Evolutionary conservation across 2,797 vertebrate genomes (phyloP).

Genomic region (Salarias fasciatus): DNA sequence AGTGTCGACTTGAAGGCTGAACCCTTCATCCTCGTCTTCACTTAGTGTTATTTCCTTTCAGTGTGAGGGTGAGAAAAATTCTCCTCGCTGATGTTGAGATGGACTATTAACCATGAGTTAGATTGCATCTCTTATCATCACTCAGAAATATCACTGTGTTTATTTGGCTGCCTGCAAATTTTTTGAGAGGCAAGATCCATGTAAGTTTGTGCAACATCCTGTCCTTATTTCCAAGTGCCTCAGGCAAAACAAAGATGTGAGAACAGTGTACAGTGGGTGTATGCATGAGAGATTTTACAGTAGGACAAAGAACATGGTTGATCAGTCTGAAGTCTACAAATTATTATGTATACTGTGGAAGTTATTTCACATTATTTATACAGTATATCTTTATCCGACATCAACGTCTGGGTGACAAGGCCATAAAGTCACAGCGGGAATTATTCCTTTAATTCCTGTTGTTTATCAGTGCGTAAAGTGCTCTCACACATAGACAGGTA

Average conservation of each 20-base stretch:
- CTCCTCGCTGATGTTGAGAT: background rate
- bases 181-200: background rate
- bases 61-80: background rate
- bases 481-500: no score
- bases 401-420: background rate
- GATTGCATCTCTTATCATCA: background rate
- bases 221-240: slow-evolving; percentile 18
- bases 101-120: background rate
- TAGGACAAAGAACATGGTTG: background rate
- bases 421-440: no score
- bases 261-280: slow-evolving; percentile 1
- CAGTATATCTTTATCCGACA: slow-evolving; percentile 2
- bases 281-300: slow-evolving; percentile 1
- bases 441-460: no score
- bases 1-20: slow-evolving; percentile 22
- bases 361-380: background rate
- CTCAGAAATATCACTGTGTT: slow-evolving; percentile 10
- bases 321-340: background rate
- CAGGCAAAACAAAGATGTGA: slow-evolving; percentile 2
- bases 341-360: background rate
- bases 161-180: background rate
- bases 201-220: slow-evolving; percentile 2
- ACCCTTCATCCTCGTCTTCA: slow-evolving; percentile 16
- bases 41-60: slow-evolving; percentile 18
- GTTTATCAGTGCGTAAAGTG: no score